Evolutionary conservation across 2,888 invertebrate genomes (phyloP), one percentile per base, ranked within the genome.

Genomic region (Eilema sororculum): DNA sequence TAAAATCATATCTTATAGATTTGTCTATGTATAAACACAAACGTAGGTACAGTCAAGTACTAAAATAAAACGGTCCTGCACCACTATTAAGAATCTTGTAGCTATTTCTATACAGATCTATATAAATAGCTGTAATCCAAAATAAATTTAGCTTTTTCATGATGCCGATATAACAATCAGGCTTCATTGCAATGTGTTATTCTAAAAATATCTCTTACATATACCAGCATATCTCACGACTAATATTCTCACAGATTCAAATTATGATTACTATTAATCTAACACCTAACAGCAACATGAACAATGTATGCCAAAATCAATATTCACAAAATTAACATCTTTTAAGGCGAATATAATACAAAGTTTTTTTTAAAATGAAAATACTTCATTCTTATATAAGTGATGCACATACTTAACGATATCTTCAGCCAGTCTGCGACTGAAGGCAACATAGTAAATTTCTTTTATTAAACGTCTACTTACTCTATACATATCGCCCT

Each of bases 291-390:
- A 68, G 72, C 68, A 75, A 72, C 72, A 79, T 75, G 72, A 76
- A 81, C 80, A 76, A 76, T 72, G 68, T 76, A 74, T 73, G 67
- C 74, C 71, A 77, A 77, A 77, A 69, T 65, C 63, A 64, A 64
- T 78, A 67, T 76, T 62, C 65, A 79, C 67, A 78, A 77, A 75
- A 73, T 68, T 61, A 70, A 76, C 76, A 76, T 75, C 41, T 72
- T 46, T 72, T 73, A 73, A 80, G 80, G 81, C 81, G 69, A 75
- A 75, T 77, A 78, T 77, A 72, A 75, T 80, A 80, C 75, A 81
- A 82, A 73, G 73, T 63, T n/a, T 5, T 56, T 37, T 65, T 71
- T 67, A 65, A 67, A 73, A 73, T 68, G 56, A 65, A 71, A 77
- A 74, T 64, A 77, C 73, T 72, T 75, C 28, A 71, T 62, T 72